Evolutionary conservation across 2,113 vertebrate genomes (phyloP).

Genomic region (Prochilodus magdalenae): DNA sequence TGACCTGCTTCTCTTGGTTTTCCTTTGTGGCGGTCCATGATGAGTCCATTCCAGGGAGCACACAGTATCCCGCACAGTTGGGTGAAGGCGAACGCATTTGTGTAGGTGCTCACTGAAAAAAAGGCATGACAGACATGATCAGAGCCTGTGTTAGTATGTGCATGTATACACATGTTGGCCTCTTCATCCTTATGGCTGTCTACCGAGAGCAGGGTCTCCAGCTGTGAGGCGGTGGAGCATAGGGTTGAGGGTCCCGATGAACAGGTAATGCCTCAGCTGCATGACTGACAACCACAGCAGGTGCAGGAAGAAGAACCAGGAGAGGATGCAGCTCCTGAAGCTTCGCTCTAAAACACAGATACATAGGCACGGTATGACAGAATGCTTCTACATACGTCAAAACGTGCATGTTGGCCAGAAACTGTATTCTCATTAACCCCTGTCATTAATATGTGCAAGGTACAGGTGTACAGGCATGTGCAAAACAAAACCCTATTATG

Average conservation of each 20-base stretch:
- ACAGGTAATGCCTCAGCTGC: conserved; percentile 90
- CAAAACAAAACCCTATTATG: too few species aligned
- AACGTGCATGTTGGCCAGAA: too few species aligned
- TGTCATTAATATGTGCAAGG: too few species aligned
- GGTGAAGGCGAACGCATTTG: conserved; percentile 89
- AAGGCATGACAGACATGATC: background rate
- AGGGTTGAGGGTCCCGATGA: conserved; percentile 90
- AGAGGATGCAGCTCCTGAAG: conserved; percentile 78
- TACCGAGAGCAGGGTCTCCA: conserved; percentile 74
- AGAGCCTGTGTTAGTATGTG: conserved; percentile 11
- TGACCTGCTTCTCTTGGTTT: conserved; percentile 69
- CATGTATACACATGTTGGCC: conserved; percentile 58
- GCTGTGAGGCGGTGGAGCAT: conserved; percentile 77
- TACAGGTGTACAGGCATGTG: too few species aligned
- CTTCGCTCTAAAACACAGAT: conserved; percentile 60
- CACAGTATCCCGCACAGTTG: conserved; percentile 91
- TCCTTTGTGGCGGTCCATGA: conserved; percentile 86
- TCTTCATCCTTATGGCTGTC: background rate
- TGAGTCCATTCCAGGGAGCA: conserved; percentile 92
- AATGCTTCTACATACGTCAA: too few species aligned
- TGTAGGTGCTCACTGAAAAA: conserved; percentile 85
- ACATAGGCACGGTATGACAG: background rate
- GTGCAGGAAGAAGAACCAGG: conserved; percentile 84
- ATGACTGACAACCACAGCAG: conserved; percentile 87
- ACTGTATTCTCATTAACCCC: too few species aligned